phyloP scores from a whole-genome alignment of 2,797 vertebrate species.

The Etheostoma perlongum region DNA sequence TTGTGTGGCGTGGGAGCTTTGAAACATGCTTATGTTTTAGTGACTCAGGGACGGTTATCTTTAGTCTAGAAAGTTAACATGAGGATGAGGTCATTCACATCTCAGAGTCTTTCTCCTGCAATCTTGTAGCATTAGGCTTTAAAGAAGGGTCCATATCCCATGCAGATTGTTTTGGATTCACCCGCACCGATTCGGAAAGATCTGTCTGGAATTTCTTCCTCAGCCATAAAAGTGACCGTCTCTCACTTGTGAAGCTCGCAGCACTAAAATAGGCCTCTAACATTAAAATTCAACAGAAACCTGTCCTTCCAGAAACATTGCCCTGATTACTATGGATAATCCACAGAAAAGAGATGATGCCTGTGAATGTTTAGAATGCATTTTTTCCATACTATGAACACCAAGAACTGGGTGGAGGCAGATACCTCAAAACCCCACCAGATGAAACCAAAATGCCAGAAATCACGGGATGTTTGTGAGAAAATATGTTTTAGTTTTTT shows the following conservation, averaged over 20 bases:
- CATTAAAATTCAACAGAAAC: not conserved
- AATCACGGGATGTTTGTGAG: not conserved
- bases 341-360: not conserved
- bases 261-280: not conserved
- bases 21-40: conserved; percentile 12
- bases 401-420: not conserved
- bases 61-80: conserved; percentile 35
- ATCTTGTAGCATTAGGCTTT: not conserved
- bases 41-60: conserved; percentile 58
- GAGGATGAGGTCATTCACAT: conserved; percentile 36
- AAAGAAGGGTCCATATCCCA: not conserved
- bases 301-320: not conserved
- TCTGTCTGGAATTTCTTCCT: not conserved
- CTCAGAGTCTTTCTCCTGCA: conserved; percentile 20
- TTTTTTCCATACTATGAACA: not conserved
- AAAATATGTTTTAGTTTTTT: not conserved
- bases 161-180: not conserved
- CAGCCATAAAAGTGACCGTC: not conserved
- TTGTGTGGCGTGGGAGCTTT: conserved; percentile 33
- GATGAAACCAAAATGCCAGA: not conserved
- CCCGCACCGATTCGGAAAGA: not conserved
- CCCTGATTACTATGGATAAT: not conserved
- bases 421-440: not conserved
- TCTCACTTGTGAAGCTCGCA: not conserved
- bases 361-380: not conserved